Evolutionary conservation across 2,888 invertebrate genomes (phyloP).

Genomic region (Andrena trimmerana): DNA sequence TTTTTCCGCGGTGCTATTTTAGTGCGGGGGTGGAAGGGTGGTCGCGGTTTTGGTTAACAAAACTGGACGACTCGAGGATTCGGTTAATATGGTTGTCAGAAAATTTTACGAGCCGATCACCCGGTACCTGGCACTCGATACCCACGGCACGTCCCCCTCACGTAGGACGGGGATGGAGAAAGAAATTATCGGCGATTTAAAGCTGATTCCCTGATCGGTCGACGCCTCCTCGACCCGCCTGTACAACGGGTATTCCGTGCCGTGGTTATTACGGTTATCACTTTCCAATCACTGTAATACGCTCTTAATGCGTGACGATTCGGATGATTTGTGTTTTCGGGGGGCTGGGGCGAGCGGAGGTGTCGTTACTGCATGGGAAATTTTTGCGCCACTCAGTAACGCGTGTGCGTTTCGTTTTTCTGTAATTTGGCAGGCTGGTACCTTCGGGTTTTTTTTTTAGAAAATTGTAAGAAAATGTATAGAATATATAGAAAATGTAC

Average conservation of each 20-base stretch:
- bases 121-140: conserved; percentile 60
- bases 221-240: conserved; percentile 69
- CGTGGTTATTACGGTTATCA: conserved; percentile 71
- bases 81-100: conserved; percentile 57
- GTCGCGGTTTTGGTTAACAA: background rate
- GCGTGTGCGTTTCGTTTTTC: background rate
- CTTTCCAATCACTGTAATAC: conserved; percentile 72
- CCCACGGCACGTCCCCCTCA: conserved; percentile 46
- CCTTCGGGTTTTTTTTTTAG: no score
- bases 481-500: no score
- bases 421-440: no score
- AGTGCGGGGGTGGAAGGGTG: no score
- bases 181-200: conserved; percentile 74
- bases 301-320: conserved; percentile 73
- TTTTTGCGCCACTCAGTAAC: background rate
- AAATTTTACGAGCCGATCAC: conserved; percentile 64
- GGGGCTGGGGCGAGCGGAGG: background rate
- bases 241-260: conserved; percentile 55
- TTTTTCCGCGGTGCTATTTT: background rate
- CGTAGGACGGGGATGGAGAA: conserved; percentile 54
- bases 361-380: conserved; percentile 1
- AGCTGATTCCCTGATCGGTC: conserved; percentile 73
- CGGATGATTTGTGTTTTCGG: conserved; percentile 66
- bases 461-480: no score
- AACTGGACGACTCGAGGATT: conserved; percentile 19